Evolutionary conservation across 1,140 invertebrate genomes (phyloP), one percentile per base, ranked within the genome.

Genomic region (Holcopasites calliopsidis): DNA sequence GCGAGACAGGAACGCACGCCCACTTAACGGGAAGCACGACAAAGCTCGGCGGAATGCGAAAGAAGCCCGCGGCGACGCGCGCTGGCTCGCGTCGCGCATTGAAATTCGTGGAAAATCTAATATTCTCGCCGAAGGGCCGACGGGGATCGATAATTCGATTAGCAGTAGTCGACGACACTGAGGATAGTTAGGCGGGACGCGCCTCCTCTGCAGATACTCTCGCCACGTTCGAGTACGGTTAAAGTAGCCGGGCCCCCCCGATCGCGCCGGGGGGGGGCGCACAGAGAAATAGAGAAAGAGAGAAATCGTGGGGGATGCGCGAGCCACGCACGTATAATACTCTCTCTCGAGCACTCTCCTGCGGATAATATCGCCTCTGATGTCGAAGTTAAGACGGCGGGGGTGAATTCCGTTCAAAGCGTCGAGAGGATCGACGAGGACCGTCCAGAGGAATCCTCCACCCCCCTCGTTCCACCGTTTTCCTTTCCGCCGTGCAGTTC

Each of bases 81-180:
- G 60, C 40, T 50, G 68, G 76, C 18, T 71, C 52, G 70, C 69
- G 76, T 65, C 60, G 50, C 64, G 62, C 77, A 76, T 84, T 74
- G 81, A 83, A 83, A 84, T 83, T 83, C 73, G 62, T 64, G 33
- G 77, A 73, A 84, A 84, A 83, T 83, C 73, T 84, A 83, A 84
- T 83, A 83, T 84, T 84, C 77, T 40, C 73, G 52, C 21, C 54
- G 62, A 10, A 69, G 77, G 69, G 74, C 49, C 49, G 13, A 66
- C 76, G 60, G 69, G 85, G 83, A 86, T 87, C 86, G 86, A 87
- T 87, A 87, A 85, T 83, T 84, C 85, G 85, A 86, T 87, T 87
- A 87, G 81, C 80, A 86, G 74, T 82, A 82, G 81, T 83, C 76
- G 80, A n/a, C n/a, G n/a, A 72, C 75, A 82, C 65, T 66, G 80